Base-by-base conservation (phyloP, 2,797 vertebrate genomes). In the Phoeniculus purpureus region DNA sequence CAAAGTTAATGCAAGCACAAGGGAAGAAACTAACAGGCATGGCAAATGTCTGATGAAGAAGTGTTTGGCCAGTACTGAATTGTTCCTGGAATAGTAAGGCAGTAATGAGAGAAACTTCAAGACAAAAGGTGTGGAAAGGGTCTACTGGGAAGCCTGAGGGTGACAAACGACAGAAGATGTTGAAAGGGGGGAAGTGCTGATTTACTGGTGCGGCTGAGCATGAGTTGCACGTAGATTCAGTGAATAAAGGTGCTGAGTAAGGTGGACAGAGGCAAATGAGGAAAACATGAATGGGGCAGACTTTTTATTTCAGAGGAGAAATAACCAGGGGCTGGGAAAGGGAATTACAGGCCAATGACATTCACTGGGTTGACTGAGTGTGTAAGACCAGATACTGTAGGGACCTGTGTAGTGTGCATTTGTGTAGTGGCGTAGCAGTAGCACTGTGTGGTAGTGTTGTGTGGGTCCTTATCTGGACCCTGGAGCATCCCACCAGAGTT, bases 141-240 rank as follows among this genome's bases (percentile, higher is more conserved):
- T 13, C 25, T 40, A 4, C 10, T 2, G 1, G 19, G 13, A 18
- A 50, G 15, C 19, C 15, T 2, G 2, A 20, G 32, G 5, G 13
- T 67, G 22, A 45, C 10, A 15, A 31, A 17, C 34, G 40, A 25
- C 12, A 47, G 20, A 45, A 52, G 21, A 26, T 32, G 14, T 7
- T 21, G 8, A 71, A 47, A 71, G 31, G 4, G 11, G 4, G 11
- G 6, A 65, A 50, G 29, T 20, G 32, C 26, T 20, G 12, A 27
- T 37, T 56, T 47, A 19, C 23, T 51, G 61, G 22, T 45, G 19
- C 37, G 0, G 1, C 19, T 79, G 26, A 62, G 17, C 12, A 11
- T 19, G 11, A 5, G 9, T 12, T 37, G 37, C 37, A 37, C 15
- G 7, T 34, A 12, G 15, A 48, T 18, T 50, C 48, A 84, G 43